A percentile compares a stretch with the other conserved stretches of the same genome.
Conservation (phyloP, 2,888 invertebrate species). For the Microctonus aethiopoides region DNA sequence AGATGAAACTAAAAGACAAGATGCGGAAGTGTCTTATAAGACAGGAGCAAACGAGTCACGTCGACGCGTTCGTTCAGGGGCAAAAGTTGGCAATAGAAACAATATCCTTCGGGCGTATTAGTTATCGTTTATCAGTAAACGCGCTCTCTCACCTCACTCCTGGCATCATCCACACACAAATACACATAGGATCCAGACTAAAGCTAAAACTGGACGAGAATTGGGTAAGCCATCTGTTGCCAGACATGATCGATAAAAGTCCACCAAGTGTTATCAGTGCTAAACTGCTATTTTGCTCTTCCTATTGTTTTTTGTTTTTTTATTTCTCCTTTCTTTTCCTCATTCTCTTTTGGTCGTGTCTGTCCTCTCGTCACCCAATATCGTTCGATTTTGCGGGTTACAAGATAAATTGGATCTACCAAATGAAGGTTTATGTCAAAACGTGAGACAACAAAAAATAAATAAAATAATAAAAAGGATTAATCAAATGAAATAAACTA, state of each 20-base stretch:
- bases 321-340: slow-evolving; percentile 10
- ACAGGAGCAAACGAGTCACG: slow-evolving; percentile 45
- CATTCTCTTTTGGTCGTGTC: slow-evolving; percentile 12
- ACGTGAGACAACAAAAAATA: slow-evolving; percentile 35
- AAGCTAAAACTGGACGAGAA: slow-evolving; percentile 48
- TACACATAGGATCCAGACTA: slow-evolving; percentile 35
- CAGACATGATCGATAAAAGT: slow-evolving; percentile 67
- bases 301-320: slow-evolving; percentile 15
- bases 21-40: slow-evolving; percentile 2
- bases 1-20: slow-evolving; percentile 8
- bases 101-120: slow-evolving; percentile 62
- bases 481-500: background rate
- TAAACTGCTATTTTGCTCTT: slow-evolving; percentile 48
- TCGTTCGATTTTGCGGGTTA: slow-evolving; percentile 43
- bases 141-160: background rate
- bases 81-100: slow-evolving; percentile 60
- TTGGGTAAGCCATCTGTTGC: slow-evolving; percentile 66
- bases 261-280: slow-evolving; percentile 65
- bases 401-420: slow-evolving; percentile 55
- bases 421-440: slow-evolving; percentile 51
- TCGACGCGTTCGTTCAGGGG: slow-evolving; percentile 37
- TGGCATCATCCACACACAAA: slow-evolving; percentile 20
- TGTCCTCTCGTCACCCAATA: slow-evolving; percentile 36
- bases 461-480: slow-evolving; percentile 1
- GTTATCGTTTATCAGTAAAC: slow-evolving; percentile 64